Base-by-base conservation (phyloP, 2,113 vertebrate species). In the Protobothrops mucrosquamatus region DNA sequence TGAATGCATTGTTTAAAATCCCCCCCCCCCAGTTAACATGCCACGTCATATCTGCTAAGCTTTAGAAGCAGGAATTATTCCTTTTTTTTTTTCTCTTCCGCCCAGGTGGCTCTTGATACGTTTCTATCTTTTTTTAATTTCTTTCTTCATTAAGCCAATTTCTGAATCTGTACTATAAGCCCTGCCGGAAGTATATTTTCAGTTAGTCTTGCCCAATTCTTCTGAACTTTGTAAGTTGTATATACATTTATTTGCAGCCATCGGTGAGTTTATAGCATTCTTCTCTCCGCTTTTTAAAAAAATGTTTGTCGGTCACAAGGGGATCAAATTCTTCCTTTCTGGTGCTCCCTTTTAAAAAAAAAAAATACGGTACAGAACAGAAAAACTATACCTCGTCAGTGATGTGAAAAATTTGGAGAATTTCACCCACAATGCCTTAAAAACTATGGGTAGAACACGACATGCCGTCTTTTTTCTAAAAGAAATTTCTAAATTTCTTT, bases 391-490 rank as follows among this genome's bases (percentile, higher is more conserved):
- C 89, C 93, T 89, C 91, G n/a, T 91, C 93, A 88, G 93, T 55
- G 69, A 92, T 29, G 46, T 81, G n/a, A 88, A 88, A 93, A 86
- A 92, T 94, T 94, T 92, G 93, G 95, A 91, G 91, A 92, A 92
- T 91, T 87, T 94, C 74, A 95, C 85, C 95, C 29, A 54, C 57
- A 0, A 94, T 97, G 97, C 96, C 96, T 97, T 97, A 96, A 93
- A 81, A 48, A 7, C 64, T 64, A 89, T 46, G 4, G 39, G 48
- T 93, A 89, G 87, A 9, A 48, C 88, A 26, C 56, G 39, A 5
- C 94, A 95, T 61, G 91, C 90, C 94, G 91, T 34, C 12, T 93
- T 74, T 88, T 88, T 59, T 91, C 88, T 29, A 64, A 64, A 64
- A 93, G 93, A 61, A 93, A 89, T 90, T 94, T 95, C 95, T 85